Evolutionary conservation across 2,888 invertebrate genomes (phyloP), one percentile per base, ranked within the genome.

Genomic region (Clepsis dumicolana): DNA sequence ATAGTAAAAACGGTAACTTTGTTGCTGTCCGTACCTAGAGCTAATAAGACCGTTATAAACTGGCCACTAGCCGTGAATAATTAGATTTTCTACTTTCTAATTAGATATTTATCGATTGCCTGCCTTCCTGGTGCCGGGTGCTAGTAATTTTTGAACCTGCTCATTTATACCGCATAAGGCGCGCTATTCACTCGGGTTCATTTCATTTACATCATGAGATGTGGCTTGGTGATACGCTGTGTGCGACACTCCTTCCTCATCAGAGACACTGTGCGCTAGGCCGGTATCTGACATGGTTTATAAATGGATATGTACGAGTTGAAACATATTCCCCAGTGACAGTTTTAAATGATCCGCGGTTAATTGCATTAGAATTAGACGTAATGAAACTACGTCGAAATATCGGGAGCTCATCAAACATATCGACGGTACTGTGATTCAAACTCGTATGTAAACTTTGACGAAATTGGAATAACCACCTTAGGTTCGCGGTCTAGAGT

Each of bases 41-140:
- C 57, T 57, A 67, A 63, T 67, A 61, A 35, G 61, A 29, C 67
- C 61, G 62, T 66, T 67, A 62, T 38, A 56, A 67, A 67, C 67
- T 56, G 21, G 62, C 61, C 60, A 52, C 38, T 35, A 25, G 53
- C 65, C 71, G 66, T 71, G 72, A 72, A 71, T 72, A 72, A 72
- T 72, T 69, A 71, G 54, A 66, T 71, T 71, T 72, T 72, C 72
- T 72, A 72, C 67, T 71, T 71, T 71, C 72, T 71, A 70, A 72
- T 72, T 69, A 71, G 72, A 72, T 72, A 70, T 57, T 66, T 63
- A 71, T 71, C 71, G 61, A 59, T 52, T 38, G 44, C 14, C 24
- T 57, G 44, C 14, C 25, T 57, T 65, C 56, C 67, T 57, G 53
- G 66, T 21, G 44, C 52, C 52, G 54, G 29, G 38, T 53, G 52